Evolutionary conservation across 2,888 invertebrate genomes (phyloP).

Genomic region (Pocota personata): DNA sequence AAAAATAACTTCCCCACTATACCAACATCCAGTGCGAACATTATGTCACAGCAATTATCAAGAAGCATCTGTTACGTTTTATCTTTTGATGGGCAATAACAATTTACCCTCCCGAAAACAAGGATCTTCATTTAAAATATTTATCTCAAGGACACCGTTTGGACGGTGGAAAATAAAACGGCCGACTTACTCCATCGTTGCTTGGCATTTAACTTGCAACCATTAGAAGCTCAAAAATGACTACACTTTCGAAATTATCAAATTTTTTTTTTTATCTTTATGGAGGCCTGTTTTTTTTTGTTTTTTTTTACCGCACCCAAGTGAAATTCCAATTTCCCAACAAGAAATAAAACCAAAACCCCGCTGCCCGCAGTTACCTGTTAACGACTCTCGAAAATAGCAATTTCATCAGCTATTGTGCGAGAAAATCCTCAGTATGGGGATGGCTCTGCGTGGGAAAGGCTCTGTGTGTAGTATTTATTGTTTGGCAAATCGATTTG

Average conservation of each 20-base stretch:
- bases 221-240: neutral
- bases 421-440: neutral
- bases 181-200: neutral
- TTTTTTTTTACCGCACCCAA: neutral
- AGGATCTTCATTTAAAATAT: conserved; percentile 7
- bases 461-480: neutral
- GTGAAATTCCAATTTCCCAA: neutral
- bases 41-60: conserved; percentile 15
- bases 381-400: neutral
- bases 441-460: neutral
- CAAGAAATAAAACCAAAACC: neutral
- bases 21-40: neutral
- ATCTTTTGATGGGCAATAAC: conserved; percentile 14
- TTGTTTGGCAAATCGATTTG: conserved; percentile 8
- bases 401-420: neutral
- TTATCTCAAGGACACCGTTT: conserved; percentile 3
- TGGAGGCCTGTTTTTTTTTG: neutral
- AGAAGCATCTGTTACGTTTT: conserved; percentile 10
- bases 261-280: conserved; percentile 20
- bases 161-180: neutral
- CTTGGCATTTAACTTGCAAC: conserved; percentile 1
- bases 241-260: conserved; percentile 1
- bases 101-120: neutral
- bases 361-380: neutral
- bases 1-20: neutral